phyloP scores from a whole-genome alignment of 1,140 invertebrate genomes.

The Ylistrum balloti region DNA sequence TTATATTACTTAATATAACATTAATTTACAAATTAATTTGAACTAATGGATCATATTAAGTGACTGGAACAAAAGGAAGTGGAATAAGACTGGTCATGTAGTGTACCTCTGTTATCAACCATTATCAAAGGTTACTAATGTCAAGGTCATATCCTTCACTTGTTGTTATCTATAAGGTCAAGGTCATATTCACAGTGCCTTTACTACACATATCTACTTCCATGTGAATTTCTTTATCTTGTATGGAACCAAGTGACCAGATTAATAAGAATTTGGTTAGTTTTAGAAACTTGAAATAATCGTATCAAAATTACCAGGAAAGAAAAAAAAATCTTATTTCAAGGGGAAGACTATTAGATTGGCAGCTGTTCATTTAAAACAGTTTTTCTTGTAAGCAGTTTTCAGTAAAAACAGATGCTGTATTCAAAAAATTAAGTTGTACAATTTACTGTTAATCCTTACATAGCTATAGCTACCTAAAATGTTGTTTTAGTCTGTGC shows the following conservation, averaged over 20 bases:
- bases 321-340: background rate
- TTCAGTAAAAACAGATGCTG: no score
- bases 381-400: no score
- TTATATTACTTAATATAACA: background rate
- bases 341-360: background rate
- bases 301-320: no score
- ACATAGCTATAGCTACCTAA: background rate
- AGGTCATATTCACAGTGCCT: slow-evolving; percentile 13
- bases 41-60: no score
- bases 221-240: background rate
- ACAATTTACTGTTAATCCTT: background rate
- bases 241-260: no score
- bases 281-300: no score
- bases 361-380: background rate
- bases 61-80: no score
- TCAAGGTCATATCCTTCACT: slow-evolving; percentile 15
- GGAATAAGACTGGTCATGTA: no score
- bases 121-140: background rate
- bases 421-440: background rate
- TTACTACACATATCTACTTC: background rate
- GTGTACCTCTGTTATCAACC: no score
- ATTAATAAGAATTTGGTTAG: no score
- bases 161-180: background rate
- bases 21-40: no score
- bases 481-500: background rate